Conservation (phyloP, 30 jellyfish, hydroid and myxozoan species). For the Morbakka virulenta region DNA sequence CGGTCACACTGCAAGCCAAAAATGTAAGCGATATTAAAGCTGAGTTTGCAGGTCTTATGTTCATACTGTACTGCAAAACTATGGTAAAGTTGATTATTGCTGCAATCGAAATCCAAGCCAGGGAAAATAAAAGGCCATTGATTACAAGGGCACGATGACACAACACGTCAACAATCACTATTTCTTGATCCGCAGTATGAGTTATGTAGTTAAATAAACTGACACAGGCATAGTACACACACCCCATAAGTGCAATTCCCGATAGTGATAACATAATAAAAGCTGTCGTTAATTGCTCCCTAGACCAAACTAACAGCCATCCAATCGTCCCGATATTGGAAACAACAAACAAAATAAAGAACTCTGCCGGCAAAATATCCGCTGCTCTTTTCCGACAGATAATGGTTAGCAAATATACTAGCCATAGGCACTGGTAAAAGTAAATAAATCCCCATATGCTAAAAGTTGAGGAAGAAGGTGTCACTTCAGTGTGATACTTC, state of each 20-base stretch:
- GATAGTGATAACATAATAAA: slow-evolving; percentile 23
- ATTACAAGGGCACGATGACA: slow-evolving; percentile 40
- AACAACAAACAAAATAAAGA: slow-evolving; percentile 37
- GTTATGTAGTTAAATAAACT: slow-evolving; percentile 42
- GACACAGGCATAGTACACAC: slow-evolving; percentile 41
- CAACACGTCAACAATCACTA: slow-evolving; percentile 36
- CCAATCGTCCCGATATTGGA: slow-evolving; percentile 28
- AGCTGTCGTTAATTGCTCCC: slow-evolving; percentile 16
- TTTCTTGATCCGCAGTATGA: slow-evolving; percentile 17
- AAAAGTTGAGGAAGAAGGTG: slow-evolving; percentile 72
- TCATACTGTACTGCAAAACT: slow-evolving; percentile 10
- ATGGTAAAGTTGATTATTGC: slow-evolving; percentile 44
- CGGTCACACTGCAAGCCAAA: slow-evolving; percentile 26
- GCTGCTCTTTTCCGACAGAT: slow-evolving; percentile 36
- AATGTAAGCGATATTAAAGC: slow-evolving; percentile 47
- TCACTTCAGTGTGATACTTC: slow-evolving; percentile 50
- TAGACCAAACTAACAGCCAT: slow-evolving; percentile 66
- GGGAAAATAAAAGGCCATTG: slow-evolving; percentile 59
- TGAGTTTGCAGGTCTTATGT: neutral
- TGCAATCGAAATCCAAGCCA: slow-evolving; percentile 54
- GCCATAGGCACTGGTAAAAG: slow-evolving; percentile 56
- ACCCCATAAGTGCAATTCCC: slow-evolving; percentile 24
- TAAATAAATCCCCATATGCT: slow-evolving; percentile 81
- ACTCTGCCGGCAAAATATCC: slow-evolving; percentile 54
- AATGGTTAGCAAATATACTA: slow-evolving; percentile 32